Percentiles rank a stretch among this genome's conserved stretches.
Evolutionary conservation across 2,888 invertebrate genomes (phyloP).

Genomic region (Hyalella azteca): DNA sequence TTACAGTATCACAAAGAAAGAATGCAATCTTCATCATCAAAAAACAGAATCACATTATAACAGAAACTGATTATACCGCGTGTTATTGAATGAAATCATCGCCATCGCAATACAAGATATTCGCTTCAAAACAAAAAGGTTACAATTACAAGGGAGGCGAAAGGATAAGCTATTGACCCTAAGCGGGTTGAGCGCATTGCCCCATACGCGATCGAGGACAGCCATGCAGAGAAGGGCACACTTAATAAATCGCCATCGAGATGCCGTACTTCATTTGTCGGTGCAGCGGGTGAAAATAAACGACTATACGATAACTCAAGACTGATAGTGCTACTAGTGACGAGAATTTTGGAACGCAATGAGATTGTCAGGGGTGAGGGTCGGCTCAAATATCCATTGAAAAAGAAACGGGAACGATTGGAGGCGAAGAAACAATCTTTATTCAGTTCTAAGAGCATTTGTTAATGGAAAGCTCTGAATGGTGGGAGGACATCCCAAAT

Average conservation of each 20-base stretch:
- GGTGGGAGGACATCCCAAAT: too few species aligned
- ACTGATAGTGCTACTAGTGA: not conserved
- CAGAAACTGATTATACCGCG: not conserved
- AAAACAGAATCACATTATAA: not conserved
- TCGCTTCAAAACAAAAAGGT: too few species aligned
- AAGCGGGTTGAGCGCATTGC: not conserved
- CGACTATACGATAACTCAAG: not conserved
- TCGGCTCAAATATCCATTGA: too few species aligned
- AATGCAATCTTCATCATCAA: not conserved
- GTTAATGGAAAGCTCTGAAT: too few species aligned
- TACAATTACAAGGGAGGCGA: too few species aligned
- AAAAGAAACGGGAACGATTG: too few species aligned
- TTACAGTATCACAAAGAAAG: not conserved
- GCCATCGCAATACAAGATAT: too few species aligned
- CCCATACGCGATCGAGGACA: constrained; percentile 19
- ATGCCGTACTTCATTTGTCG: constrained; percentile 31
- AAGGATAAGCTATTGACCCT: not conserved
- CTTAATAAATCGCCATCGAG: not conserved
- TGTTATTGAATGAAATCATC: not conserved
- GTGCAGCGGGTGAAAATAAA: not conserved
- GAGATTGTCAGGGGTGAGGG: too few species aligned
- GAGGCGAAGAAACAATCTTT: too few species aligned
- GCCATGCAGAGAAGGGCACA: not conserved
- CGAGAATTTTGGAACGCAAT: too few species aligned
- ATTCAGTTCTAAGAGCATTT: too few species aligned